These are phyloP conservation scores for Procavia capensis DNA, from an alignment of 2,113 vertebrate species.

Conservation along the genomic window DNA sequence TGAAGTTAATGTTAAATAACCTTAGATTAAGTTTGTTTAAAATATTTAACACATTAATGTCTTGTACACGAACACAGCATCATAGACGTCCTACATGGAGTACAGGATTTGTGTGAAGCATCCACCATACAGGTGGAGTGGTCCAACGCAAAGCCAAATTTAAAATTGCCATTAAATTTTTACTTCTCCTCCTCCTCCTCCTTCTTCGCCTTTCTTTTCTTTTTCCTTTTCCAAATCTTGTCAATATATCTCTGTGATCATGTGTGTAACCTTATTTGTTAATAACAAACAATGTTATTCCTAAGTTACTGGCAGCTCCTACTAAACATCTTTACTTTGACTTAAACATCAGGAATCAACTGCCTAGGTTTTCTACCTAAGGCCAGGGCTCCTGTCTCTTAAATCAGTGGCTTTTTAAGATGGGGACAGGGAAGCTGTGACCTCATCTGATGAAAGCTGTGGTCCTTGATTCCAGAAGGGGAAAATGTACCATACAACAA, in stretches of 20 bases:
- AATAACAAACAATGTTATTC: background rate
- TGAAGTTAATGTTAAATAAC: background rate
- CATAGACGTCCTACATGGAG: no score
- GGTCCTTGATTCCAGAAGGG: background rate
- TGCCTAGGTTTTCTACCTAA: background rate
- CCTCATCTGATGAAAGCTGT: background rate
- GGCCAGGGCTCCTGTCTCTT: background rate
- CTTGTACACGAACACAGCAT: background rate
- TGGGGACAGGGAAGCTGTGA: rapidly evolving
- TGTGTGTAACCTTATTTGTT: background rate
- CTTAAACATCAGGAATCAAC: background rate
- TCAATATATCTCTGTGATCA: background rate
- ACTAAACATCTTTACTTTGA: background rate
- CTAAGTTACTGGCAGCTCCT: background rate
- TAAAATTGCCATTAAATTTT: constrained; percentile 37
- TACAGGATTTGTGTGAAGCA: background rate
- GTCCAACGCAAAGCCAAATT: background rate
- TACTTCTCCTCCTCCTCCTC: background rate
- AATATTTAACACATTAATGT: background rate
- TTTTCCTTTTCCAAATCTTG: background rate
- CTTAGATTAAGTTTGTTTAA: background rate
- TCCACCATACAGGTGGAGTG: background rate
- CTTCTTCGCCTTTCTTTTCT: no score
- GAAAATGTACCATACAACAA: background rate
- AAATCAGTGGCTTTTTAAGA: background rate